Evolutionary conservation across 2,888 invertebrate species (phyloP), one percentile per base, ranked within the genome.

Genomic region (Hypolimnas misippus): DNA sequence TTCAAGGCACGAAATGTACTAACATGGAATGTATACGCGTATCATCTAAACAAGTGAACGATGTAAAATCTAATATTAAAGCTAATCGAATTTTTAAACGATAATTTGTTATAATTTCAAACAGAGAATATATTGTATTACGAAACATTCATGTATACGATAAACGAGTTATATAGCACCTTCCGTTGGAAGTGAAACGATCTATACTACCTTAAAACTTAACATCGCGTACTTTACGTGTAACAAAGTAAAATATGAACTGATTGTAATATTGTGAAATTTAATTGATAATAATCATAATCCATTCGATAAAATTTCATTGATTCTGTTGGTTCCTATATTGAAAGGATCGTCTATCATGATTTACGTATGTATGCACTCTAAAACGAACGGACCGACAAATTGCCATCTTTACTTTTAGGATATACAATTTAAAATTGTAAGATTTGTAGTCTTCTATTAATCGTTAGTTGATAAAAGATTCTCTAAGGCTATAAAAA

Each of bases 171-270:
- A 44, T 53, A 63, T 83, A 83, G 83, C 83, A 83, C 83, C 83
- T 83, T 83, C 83, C 83, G 76, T 75, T 73, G 83, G 82, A 83
- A 82, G 82, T 76, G 76, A 59, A 57, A 63, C 61, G 62, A 40
- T 49, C 61, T 66, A 68, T 40, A 55, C 58, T 52, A 67, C 14
- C 38, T 49, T 63, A 65, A 57, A 57, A 55, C 55, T 58, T 58
- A 66, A 60, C 19, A 21, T 42, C 31, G 25, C 14, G 55, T 25
- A n/a, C n/a, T 52, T 33, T 52, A 54, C 51, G 51, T 31, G 56
- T 55, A 64, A 44, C 38, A 55, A n/a, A 46, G 55, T 62, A 62
- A 62, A 61, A 66, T 60, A 66, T 64, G 55, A 62, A 64, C 52
- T 55, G 44, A 58, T 21, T 42, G 33, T 42, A 42, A 42, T 3